Base-by-base conservation (phyloP, 2,113 vertebrate species). In the Bujurquina vittata region DNA sequence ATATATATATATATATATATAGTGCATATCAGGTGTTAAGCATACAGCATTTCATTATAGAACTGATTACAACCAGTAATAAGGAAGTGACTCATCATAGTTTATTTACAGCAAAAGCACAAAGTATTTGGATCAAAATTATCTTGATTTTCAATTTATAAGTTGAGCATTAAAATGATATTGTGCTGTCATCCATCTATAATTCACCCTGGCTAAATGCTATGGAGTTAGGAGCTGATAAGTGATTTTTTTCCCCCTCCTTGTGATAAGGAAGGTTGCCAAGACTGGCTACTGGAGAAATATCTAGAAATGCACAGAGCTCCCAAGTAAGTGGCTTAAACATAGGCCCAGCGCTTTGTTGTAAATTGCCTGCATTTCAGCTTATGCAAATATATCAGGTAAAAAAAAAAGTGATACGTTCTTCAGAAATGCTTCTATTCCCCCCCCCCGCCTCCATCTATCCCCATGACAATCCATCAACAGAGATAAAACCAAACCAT, bases 381-480 rank as follows among this genome's bases (percentile, higher is more conserved):
- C 80, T 88, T 89, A 91, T 92, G 91, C 75, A 91, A 93, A 93
- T 92, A 80, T 20, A 79, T 81, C 77, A 29, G 57, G 77, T 86
- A 83, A 88, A 88, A 88, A 90, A 52, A 67, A 69, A 29, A 29
- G 40, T 29, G 63, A 83, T 80, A 61, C 77, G 87, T 85, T 80
- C 74, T 83, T 76, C 35, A 59, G 40, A 74, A 65, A 87, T 49
- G 46, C 78, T 75, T 56, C 54, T 63, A 60, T 80, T 23, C 1
- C 37, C 33, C 33, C 7, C 4, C 14, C 14, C 22, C 54, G 7
- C 9, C 35, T 49, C 63, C 65, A n/a, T 78, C 82, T 61, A 88
- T 87, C 74, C 81, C 84, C 84, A 58, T 89, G 84, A 91, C 91
- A 89, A 91, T 93, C 88, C 85, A 90, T 92, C 90, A 93, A 46